Evolutionary conservation across 2,113 vertebrate genomes (phyloP), one percentile per base, ranked within the genome.

Genomic region (Gallinago jamesoni): DNA sequence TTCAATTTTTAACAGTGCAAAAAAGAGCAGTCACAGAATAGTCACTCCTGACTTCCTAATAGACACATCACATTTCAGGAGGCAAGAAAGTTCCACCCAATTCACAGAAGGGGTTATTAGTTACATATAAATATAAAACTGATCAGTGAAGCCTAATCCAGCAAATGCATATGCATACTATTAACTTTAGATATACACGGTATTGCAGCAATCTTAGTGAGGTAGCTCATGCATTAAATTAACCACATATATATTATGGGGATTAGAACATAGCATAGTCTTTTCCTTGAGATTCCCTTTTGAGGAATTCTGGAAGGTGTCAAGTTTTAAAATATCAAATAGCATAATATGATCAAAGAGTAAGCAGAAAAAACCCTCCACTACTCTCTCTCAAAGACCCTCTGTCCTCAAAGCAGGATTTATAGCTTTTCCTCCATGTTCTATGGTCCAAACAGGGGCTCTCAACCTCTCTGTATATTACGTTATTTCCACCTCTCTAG

Each of bases 401-500:
- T 37, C 33, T 48, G 1, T 43, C 0, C 7, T 75, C 66, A 64
- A 24, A 87, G 23, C 53, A 91, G 62, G 25, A 53, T 60, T 79
- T 76, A 13, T 3, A 83, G 62, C 3, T 62, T 81, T 62, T 25
- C 27, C 27, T 63, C 80, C 0, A 5, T 50, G 39, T 53, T 76
- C 33, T 21, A 3, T 0, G 0, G 27, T 39, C 9, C 56, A 28
- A 52, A 43, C 5, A 47, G 17, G 21, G 19, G 6, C 33, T 56
- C 23, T 88, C 73, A 60, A 3, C 7, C 28, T 74, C 47, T 70
- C 48, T 37, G 50, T 5, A 3, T 45, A 3, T 67, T 30, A 11
- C n/a, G 80, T 76, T 27, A 55, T 63, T 73, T 77, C 35, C 37
- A 78, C 7, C 21, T 84, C 47, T 55, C 75, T 59, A 64, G 12